Percentiles rank a stretch among this genome's conserved stretches.
phyloP scores from a whole-genome alignment of 2,888 invertebrate genomes.

The Troides oblongomaculatus region DNA sequence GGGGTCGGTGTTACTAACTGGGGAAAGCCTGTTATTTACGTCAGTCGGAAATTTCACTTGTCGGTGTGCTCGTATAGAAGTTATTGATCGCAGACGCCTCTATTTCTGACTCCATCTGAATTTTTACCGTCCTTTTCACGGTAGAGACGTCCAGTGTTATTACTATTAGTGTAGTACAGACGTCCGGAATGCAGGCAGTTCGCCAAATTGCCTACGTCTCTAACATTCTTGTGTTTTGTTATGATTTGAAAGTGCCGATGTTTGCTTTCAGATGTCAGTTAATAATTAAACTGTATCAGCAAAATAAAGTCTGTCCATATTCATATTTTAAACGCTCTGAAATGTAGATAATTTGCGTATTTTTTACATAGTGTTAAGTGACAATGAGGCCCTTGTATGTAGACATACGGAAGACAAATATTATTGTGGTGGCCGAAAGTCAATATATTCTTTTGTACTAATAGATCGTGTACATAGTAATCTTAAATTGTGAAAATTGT shows the following conservation, averaged over 20 bases:
- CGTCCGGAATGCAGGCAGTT: constrained; percentile 61
- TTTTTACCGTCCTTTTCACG: constrained; percentile 34
- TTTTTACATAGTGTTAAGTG: too few relatives aligned
- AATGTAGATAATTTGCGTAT: too few relatives aligned
- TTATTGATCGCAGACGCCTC: constrained; percentile 25
- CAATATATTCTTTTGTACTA: too few relatives aligned
- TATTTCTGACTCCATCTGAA: constrained; percentile 26
- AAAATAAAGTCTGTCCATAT: background rate
- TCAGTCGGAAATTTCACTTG: constrained; percentile 23
- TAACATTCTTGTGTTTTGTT: constrained; percentile 29
- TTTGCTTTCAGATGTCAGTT: background rate
- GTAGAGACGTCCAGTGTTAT: constrained; percentile 52
- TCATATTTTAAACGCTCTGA: background rate
- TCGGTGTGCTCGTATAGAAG: background rate
- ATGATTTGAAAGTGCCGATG: background rate
- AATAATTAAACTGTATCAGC: background rate
- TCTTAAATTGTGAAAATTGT: too few relatives aligned
- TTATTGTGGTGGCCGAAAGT: too few relatives aligned
- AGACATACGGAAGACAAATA: too few relatives aligned
- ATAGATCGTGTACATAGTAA: too few relatives aligned
- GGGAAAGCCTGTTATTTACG: constrained; percentile 17
- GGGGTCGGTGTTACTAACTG: background rate
- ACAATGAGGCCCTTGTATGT: too few relatives aligned
- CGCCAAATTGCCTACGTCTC: constrained; percentile 59
- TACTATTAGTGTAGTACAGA: constrained; percentile 49